These are phyloP conservation scores for Botrylloides violaceus DNA, from an alignment of 23 tunicate genomes.

Conservation along the genomic window DNA sequence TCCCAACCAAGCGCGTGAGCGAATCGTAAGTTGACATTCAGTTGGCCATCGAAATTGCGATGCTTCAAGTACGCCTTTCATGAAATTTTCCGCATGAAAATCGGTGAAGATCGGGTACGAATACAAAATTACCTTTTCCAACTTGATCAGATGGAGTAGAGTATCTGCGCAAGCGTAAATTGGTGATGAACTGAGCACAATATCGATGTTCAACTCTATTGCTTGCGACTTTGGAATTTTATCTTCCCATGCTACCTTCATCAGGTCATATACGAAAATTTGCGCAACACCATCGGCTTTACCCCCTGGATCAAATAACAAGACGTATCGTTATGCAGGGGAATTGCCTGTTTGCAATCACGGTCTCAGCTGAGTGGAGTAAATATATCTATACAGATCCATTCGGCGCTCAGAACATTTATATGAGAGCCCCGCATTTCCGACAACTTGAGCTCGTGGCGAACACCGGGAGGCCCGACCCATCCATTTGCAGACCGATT, in stretches of 20 bases:
- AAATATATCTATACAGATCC: too few relatives aligned
- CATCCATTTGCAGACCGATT: too few relatives aligned
- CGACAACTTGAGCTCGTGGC: too few relatives aligned
- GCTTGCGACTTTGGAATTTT: constrained; percentile 89
- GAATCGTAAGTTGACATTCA: constrained; percentile 84
- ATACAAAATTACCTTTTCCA: constrained; percentile 63
- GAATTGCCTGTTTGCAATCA: too few relatives aligned
- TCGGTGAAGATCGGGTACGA: too few relatives aligned
- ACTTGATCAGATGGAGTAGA: constrained; percentile 68
- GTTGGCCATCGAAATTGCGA: constrained; percentile 78
- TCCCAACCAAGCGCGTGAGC: constrained; percentile 95
- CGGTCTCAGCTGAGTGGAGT: too few relatives aligned
- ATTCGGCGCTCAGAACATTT: too few relatives aligned
- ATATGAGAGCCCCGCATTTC: too few relatives aligned
- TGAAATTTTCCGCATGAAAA: too few relatives aligned
- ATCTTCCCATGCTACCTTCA: constrained; percentile 93
- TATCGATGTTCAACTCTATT: constrained; percentile 88
- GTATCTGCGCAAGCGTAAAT: constrained; percentile 63
- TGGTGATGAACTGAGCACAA: constrained; percentile 92
- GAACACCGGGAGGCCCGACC: too few relatives aligned
- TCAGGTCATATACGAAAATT: constrained; percentile 78
- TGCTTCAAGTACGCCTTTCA: constrained; percentile 72
- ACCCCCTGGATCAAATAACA: constrained; percentile 50
- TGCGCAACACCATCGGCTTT: constrained; percentile 82
- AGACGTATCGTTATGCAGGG: too few relatives aligned